Conservation (phyloP, 2,797 vertebrate genomes). For the Catamblyrhynchus diadema region DNA sequence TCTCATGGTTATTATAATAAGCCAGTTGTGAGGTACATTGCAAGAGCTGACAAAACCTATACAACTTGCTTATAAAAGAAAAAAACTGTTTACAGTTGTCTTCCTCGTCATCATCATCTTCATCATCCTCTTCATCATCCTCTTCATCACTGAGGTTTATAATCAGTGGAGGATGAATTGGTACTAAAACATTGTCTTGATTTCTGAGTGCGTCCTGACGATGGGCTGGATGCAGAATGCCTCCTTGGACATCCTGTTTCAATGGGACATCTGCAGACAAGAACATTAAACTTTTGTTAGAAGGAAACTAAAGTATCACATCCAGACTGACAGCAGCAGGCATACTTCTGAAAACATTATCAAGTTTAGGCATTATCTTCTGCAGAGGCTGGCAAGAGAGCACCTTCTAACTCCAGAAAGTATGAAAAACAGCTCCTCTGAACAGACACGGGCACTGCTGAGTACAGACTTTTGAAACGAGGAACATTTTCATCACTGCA, state of each 20-base stretch:
- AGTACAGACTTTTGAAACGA: neutral
- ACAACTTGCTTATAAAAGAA: neutral
- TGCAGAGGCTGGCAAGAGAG: neutral
- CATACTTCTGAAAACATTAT: neutral
- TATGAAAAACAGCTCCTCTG: neutral
- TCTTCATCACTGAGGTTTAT: conserved; percentile 66
- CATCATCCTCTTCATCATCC: conserved; percentile 64
- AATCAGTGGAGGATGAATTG: conserved; percentile 71
- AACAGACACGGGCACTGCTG: neutral
- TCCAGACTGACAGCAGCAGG: neutral
- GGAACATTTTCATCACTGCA: neutral
- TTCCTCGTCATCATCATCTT: conserved; percentile 25
- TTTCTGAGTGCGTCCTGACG: conserved; percentile 48
- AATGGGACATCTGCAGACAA: conserved; percentile 35
- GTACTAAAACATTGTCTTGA: conserved; percentile 51
- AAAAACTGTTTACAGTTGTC: conserved; percentile 49
- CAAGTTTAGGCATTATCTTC: neutral
- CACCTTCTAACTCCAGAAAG: neutral
- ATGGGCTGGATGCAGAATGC: neutral
- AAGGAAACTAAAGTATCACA: neutral
- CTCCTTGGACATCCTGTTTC: conserved; percentile 62
- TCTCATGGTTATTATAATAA: neutral
- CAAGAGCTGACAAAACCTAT: neutral
- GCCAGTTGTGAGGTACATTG: neutral
- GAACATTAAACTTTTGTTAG: neutral